Evolutionary conservation across 1,140 invertebrate species (phyloP).

Genomic region (Leptinotarsa defecta): DNA sequence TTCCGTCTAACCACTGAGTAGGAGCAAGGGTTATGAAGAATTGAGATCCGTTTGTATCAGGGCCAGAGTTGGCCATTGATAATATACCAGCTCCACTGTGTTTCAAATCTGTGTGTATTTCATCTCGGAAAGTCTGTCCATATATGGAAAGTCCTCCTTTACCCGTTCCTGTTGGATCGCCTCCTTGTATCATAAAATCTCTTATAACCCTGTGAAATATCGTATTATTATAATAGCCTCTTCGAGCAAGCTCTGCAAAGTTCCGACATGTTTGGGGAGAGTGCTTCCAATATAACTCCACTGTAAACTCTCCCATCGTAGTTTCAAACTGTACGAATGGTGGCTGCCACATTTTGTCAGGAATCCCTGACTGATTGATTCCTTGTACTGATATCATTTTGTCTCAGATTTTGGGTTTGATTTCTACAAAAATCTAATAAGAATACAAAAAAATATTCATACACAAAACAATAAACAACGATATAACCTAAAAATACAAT

Average conservation of each 20-base stretch:
- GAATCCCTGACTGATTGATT: conserved; percentile 66
- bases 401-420: not conserved
- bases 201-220: conserved; percentile 96
- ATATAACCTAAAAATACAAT: not conserved
- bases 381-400: conserved; percentile 50
- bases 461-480: not conserved
- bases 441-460: not conserved
- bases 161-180: conserved; percentile 89
- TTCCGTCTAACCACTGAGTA: conserved; percentile 96
- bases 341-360: conserved; percentile 85
- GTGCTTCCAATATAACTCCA: conserved; percentile 98
- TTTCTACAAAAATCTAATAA: not conserved
- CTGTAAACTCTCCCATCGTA: conserved; percentile 88
- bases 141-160: conserved; percentile 96
- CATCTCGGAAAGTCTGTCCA: conserved; percentile 93
- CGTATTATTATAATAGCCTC: conserved; percentile 95
- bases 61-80: conserved; percentile 87
- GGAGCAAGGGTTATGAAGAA: conserved; percentile 98
- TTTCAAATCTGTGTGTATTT: conserved; percentile 92
- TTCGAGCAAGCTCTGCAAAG: conserved; percentile 89
- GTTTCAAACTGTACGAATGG: conserved; percentile 81
- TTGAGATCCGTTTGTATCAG: conserved; percentile 96
- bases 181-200: conserved; percentile 98
- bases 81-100: conserved; percentile 82
- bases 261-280: conserved; percentile 94